A percentile compares a stretch with the other conserved stretches of the same genome.
These are phyloP conservation scores for Stichopus chloronotus DNA, from an alignment of 35 echinoderm and acorn worm species.

Conservation along the genomic window DNA sequence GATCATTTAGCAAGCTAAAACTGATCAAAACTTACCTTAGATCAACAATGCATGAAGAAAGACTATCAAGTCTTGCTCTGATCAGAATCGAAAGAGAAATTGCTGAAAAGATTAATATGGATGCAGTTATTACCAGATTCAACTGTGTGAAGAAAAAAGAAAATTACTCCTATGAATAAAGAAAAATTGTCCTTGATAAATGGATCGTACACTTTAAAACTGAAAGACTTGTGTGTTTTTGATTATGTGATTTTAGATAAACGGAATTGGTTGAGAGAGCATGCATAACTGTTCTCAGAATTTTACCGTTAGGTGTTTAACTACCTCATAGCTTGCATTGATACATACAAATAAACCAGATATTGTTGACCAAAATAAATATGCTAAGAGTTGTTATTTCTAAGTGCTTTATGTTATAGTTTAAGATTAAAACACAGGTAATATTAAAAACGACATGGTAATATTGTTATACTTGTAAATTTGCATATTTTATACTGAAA, in stretches of 20 bases:
- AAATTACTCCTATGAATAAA: background rate
- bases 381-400: no score
- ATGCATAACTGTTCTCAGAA: background rate
- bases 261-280: background rate
- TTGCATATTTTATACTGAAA: background rate
- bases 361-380: no score
- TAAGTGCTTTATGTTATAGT: background rate
- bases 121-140: background rate
- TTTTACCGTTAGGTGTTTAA: background rate
- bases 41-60: background rate
- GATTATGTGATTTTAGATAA: no score
- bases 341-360: no score
- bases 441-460: no score
- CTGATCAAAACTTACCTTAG: conserved; percentile 13
- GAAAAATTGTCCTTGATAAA: background rate
- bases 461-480: no score
- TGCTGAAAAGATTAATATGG: background rate
- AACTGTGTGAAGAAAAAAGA: background rate
- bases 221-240: background rate
- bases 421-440: background rate
- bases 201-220: background rate
- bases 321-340: no score
- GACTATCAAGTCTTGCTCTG: background rate
- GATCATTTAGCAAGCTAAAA: conserved; percentile 46
- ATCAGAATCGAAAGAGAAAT: background rate